Evolutionary conservation across 2,113 vertebrate species (phyloP).

Genomic region (Eclectus roratus): DNA sequence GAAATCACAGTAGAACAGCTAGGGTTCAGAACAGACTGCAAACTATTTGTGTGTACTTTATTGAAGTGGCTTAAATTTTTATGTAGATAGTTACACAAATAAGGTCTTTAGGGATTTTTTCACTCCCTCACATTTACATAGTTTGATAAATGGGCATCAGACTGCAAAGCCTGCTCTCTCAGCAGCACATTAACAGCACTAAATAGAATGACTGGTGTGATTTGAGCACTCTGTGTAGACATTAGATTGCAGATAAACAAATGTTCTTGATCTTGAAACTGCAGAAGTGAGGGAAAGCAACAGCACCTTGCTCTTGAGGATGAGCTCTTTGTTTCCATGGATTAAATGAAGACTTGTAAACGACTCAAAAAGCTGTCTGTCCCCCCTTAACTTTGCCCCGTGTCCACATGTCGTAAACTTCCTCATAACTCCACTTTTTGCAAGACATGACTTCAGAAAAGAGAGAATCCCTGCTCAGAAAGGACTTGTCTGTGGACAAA

Average conservation of each 20-base stretch:
- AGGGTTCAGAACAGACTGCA: not conserved
- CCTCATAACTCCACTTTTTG: not conserved
- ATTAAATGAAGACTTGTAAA: not conserved
- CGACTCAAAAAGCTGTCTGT: not conserved
- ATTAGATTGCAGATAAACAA: not conserved
- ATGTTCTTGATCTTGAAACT: not conserved
- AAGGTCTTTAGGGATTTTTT: not conserved
- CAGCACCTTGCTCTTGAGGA: not conserved
- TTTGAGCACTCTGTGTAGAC: not conserved
- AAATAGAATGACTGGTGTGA: accelerated
- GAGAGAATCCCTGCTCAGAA: not conserved
- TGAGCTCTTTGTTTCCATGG: not conserved
- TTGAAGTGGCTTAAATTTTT: not conserved
- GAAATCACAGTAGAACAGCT: conserved; percentile 1
- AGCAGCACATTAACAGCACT: not conserved
- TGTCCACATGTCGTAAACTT: not conserved
- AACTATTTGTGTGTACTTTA: conserved; percentile 13
- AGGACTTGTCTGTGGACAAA: not conserved
- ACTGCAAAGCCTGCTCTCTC: not conserved
- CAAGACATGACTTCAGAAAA: not conserved
- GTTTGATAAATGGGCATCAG: not conserved
- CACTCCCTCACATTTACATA: not conserved
- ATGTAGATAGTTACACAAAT: not conserved
- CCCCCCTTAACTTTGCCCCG: not conserved
- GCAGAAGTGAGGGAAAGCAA: not conserved